phyloP scores from a whole-genome alignment of 2,113 vertebrate genomes.

The Aptenodytes forsteri region DNA sequence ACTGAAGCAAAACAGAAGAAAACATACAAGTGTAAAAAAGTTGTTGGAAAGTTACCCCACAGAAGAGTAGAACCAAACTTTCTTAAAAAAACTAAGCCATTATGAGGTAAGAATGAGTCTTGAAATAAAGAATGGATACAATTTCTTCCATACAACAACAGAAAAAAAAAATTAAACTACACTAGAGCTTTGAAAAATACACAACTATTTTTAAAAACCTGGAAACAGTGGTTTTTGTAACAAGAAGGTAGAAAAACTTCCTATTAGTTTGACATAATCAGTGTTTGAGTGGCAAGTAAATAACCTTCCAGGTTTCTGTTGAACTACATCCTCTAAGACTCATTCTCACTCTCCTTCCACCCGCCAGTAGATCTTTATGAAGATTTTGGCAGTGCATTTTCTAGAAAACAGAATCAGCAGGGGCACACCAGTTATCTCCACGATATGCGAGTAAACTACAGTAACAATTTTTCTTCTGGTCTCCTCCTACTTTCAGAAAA shows the following conservation, averaged over 20 bases:
- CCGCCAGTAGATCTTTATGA: not conserved
- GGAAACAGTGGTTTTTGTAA: not conserved
- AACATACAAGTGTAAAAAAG: not conserved
- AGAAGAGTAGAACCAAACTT: not conserved
- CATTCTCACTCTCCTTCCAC: accelerated
- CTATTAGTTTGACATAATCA: not conserved
- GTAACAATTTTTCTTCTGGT: not conserved
- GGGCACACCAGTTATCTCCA: not conserved
- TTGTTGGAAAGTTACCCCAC: not conserved
- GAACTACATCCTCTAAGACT: not conserved
- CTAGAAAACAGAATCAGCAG: not conserved
- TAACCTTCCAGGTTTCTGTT: not conserved
- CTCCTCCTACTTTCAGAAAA: not conserved
- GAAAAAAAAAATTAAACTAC: not conserved
- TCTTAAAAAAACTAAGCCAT: not conserved
- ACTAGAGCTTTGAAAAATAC: not conserved
- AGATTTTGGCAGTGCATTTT: not conserved
- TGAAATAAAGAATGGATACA: not conserved
- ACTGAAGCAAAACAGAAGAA: not conserved
- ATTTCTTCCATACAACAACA: not conserved
- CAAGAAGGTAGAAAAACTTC: not conserved
- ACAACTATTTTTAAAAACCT: not conserved
- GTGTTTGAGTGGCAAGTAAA: not conserved
- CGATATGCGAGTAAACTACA: accelerated
- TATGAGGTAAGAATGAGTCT: not conserved